phyloP scores from a whole-genome alignment of 2,888 invertebrate genomes.

The Antheraea yamamai region DNA sequence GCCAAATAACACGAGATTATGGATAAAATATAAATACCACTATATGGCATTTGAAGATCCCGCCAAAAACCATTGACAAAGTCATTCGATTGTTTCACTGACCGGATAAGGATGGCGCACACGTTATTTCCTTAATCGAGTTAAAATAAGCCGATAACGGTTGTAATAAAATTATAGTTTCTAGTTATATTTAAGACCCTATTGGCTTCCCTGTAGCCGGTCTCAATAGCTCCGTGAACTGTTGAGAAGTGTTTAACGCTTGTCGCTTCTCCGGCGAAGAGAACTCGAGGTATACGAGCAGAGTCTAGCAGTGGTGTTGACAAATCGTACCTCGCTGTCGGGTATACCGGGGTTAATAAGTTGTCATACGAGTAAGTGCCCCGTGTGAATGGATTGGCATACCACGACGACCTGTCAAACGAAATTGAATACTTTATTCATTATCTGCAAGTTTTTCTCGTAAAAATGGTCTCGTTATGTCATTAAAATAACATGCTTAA shows the following conservation, averaged over 20 bases:
- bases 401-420: conserved; percentile 6
- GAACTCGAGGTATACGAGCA: conserved; percentile 58
- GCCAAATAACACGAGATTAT: too few relatives aligned
- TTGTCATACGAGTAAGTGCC: conserved; percentile 83
- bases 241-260: conserved; percentile 78
- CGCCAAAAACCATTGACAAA: too few relatives aligned
- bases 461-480: too few relatives aligned
- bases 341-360: conserved; percentile 66
- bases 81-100: too few relatives aligned
- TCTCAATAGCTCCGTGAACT: conserved; percentile 85
- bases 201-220: conserved; percentile 83
- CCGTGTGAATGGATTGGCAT: conserved; percentile 80
- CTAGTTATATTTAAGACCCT: not conserved
- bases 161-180: not conserved
- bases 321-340: conserved; percentile 70
- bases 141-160: not conserved
- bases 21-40: too few relatives aligned
- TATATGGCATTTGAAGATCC: too few relatives aligned
- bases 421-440: not conserved
- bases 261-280: conserved; percentile 81
- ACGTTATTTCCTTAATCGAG: too few relatives aligned
- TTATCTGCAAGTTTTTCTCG: too few relatives aligned
- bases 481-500: too few relatives aligned
- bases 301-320: conserved; percentile 73
- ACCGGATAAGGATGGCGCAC: too few relatives aligned